Evolutionary conservation across 2,113 vertebrate genomes (phyloP).

Genomic region (Riparia riparia): DNA sequence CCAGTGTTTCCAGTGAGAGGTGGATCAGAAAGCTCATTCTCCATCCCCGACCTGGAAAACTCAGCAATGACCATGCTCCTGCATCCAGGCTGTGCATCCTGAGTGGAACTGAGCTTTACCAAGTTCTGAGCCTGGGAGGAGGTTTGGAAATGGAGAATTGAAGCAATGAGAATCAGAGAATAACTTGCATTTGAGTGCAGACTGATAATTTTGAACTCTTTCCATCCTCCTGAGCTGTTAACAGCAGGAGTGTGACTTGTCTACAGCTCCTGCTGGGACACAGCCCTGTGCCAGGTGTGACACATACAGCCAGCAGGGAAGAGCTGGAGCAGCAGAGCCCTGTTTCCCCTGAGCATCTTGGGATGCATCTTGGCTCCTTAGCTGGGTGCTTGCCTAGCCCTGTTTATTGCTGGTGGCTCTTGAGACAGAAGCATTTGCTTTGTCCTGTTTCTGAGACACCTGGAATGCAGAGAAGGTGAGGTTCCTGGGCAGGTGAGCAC

Average conservation of each 20-base stretch:
- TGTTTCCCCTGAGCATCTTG: background rate
- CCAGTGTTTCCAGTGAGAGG: background rate
- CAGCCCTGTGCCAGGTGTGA: background rate
- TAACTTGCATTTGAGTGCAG: background rate
- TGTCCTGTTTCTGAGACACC: background rate
- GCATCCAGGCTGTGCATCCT: background rate
- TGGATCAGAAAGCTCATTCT: background rate
- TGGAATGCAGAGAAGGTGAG: background rate
- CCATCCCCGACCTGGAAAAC: background rate
- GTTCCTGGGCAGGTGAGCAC: background rate
- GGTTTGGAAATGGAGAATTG: background rate
- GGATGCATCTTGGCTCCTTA: background rate
- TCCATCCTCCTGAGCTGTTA: background rate
- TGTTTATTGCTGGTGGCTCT: background rate
- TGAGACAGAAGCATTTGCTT: background rate
- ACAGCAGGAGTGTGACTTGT: background rate
- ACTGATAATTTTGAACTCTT: background rate
- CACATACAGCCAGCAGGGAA: background rate
- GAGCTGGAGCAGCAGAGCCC: background rate
- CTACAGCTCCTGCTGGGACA: background rate
- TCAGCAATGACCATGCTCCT: background rate
- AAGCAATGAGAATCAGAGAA: background rate
- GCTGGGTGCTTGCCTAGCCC: background rate
- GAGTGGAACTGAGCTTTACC: background rate
- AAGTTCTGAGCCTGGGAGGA: background rate